Percentiles rank a stretch among this genome's conserved stretches.
phyloP scores from a whole-genome alignment of 2,113 vertebrate genomes.

The Hemichromis elongatus region DNA sequence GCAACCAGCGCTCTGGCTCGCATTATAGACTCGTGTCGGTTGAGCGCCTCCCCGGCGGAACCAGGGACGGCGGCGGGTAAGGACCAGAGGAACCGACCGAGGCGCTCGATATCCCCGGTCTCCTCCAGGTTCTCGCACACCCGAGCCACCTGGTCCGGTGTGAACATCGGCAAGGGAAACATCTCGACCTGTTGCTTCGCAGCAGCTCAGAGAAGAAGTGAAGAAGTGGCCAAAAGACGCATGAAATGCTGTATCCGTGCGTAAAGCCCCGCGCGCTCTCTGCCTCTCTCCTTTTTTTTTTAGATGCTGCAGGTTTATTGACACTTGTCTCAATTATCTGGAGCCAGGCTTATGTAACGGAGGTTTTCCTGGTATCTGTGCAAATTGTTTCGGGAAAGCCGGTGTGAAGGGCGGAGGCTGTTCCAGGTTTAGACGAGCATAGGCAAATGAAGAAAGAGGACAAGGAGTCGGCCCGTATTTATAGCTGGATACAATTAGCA shows the following conservation, averaged over 20 bases:
- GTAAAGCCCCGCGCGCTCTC: constrained; percentile 15
- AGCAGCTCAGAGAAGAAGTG: not conserved
- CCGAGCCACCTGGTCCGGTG: constrained; percentile 76
- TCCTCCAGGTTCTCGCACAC: constrained; percentile 81
- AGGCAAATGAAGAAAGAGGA: constrained; percentile 60
- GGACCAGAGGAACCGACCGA: constrained; percentile 79
- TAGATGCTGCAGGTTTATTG: not conserved
- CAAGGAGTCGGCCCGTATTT: constrained; percentile 71
- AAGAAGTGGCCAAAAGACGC: not conserved
- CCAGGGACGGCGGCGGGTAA: constrained; percentile 74
- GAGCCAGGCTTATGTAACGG: not conserved
- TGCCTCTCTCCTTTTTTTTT: not conserved
- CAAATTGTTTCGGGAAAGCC: not conserved
- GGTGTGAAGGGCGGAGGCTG: not conserved
- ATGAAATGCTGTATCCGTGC: not conserved
- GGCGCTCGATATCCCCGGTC: constrained; percentile 78
- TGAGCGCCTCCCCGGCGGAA: constrained; percentile 70
- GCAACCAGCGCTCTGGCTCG: constrained; percentile 76
- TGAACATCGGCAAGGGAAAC: constrained; percentile 79
- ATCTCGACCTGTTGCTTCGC: constrained; percentile 29
- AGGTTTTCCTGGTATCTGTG: not conserved
- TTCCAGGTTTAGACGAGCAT: not conserved
- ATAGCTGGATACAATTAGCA: constrained; percentile 77
- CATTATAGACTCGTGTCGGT: constrained; percentile 78
- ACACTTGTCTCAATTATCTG: not conserved